Evolutionary conservation across 2,113 vertebrate species (phyloP), one percentile per base, ranked within the genome.

Genomic region (Coreoperca whiteheadi): DNA sequence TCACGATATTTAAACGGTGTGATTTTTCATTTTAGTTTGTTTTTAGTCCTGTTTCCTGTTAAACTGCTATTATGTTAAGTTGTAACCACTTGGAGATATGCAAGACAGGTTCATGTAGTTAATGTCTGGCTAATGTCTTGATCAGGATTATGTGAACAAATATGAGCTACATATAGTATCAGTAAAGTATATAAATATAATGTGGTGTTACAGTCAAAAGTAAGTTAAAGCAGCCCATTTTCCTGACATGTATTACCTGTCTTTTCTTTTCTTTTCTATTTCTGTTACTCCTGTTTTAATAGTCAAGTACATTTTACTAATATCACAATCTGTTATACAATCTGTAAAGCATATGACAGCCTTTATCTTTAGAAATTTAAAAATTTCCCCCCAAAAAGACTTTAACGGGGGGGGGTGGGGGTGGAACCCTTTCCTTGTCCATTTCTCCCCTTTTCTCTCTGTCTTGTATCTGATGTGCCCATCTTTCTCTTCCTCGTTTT

Each of bases 11-110:
- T 23, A 37, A 54, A 54, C 9, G 5, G 5, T 16, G 50, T 18
- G 8, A 32, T 48, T 34, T 46, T 46, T 64, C 1, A 54, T 39
- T 69, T 9, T 20, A 23, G 8, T 39, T 56, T 39, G 18, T 66
- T 66, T 43, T 39, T 34, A 46, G 43, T 43, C 7, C 12, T 39
- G 10, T 48, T 80, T 85, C 28, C 56, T 79, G 46, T 46, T 61
- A 12, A 23, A 53, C 43, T 0, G 4, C 41, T 32, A 21, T 1
- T 28, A 14, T 64, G 28, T 56, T 4, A 77, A 34, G 2, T 18
- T 25, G 34, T 16, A 18, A 41, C 18, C 0, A 37, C 5, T 28
- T 16, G 25, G n/a, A 54, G 30, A 63, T 6, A n/a, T 48, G 28
- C 21, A 48, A 34, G 4, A 32, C 14, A 59, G 2, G n/a, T n/a